Evolutionary conservation across 2,797 vertebrate species (phyloP).

Genomic region (Esox lucius): DNA sequence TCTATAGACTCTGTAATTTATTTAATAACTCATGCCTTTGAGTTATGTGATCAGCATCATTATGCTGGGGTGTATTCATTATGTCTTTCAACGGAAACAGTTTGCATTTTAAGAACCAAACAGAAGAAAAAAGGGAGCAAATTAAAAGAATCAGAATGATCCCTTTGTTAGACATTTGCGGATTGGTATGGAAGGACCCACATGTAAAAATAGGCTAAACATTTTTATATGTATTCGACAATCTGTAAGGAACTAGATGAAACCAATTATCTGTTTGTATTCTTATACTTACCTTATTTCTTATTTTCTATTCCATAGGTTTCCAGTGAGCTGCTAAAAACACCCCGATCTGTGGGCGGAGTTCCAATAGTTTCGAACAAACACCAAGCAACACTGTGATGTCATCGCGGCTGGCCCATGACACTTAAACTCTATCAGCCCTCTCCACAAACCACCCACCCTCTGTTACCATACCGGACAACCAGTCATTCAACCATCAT

Average conservation of each 20-base stretch:
- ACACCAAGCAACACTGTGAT: constrained; percentile 91
- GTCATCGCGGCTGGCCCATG: constrained; percentile 76
- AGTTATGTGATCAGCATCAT: no score
- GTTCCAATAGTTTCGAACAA: constrained; percentile 61
- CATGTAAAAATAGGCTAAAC: not conserved
- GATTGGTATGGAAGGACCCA: not conserved
- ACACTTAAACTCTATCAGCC: constrained; percentile 80
- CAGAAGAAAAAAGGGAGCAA: no score
- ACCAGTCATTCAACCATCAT: constrained; percentile 58
- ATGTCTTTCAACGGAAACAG: no score
- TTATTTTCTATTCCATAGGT: constrained; percentile 54
- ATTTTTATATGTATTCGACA: not conserved
- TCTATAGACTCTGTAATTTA: no score
- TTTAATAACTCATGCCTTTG: no score
- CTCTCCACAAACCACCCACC: constrained; percentile 74
- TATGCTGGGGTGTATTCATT: no score
- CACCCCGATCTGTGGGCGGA: constrained; percentile 61
- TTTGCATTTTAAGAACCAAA: no score
- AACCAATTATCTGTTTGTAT: not conserved
- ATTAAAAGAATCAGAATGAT: constrained; percentile 18
- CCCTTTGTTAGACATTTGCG: constrained; percentile 25
- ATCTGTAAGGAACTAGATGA: constrained; percentile 43
- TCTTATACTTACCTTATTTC: constrained; percentile 19
- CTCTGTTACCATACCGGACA: constrained; percentile 69
- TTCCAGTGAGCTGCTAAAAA: constrained; percentile 59